Base-by-base conservation (phyloP, 2,797 vertebrate genomes). In the Vultur gryphus region DNA sequence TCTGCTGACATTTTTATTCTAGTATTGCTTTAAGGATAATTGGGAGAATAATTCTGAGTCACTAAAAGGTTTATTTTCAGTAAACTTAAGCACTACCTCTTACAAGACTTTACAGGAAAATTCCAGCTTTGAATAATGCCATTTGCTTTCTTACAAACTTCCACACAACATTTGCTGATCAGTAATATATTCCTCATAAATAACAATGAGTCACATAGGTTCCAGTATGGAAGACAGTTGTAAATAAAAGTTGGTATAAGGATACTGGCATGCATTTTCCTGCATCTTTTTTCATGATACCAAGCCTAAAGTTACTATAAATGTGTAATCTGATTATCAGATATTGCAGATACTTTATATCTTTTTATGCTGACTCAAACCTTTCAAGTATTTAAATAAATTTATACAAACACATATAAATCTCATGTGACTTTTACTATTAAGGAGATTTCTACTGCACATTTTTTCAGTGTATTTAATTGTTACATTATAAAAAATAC, bases 391-490 rank as follows among this genome's bases (percentile, higher is more conserved):
- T 88, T 89, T 80, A 94, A 82, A 89, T 55, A 59, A 43, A 61
- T 72, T 81, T 94, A 81, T 88, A 76, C 41, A 69, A 92, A 88
- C 86, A 81, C 59, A 61, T 64, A 51, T 61, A 94, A 95, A 76
- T 25, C 16, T 87, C 64, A 75, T 72, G 31, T 86, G 88, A 93
- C 72, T 94, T 94, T 80, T 81, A 81, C 65, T 82, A 75, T 87
- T 92, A 76, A 85, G 48, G 96, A 86, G 81, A 87, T n/a, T 96
- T 92, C 51, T 54, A 54, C 23, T 76, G 46, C 4, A 41, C 20
- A 65, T 81, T 97, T 97, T 95, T 97, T 93, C 89, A 89, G 51
- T 70, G 70, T 84, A 93, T 96, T 97, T 96, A 89, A 90, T 67
- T 76, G 11, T 55, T 79, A 44, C 6, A 17, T 75, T 84, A 55